phyloP scores from a whole-genome alignment of 30 jellyfish, hydroid and myxozoan genomes.

The Turritopsis rubra region DNA sequence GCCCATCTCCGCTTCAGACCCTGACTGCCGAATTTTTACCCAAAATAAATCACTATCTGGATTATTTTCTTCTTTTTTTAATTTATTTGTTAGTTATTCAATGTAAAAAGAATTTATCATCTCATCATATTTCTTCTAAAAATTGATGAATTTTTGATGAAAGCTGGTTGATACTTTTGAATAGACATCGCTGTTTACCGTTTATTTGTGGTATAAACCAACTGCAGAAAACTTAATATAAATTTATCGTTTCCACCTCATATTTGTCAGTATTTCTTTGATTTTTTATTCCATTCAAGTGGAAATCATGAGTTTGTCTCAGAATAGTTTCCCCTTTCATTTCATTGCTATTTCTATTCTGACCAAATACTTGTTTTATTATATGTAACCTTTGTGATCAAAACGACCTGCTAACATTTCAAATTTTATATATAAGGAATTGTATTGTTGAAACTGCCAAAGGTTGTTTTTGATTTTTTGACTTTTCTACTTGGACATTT shows the following conservation, averaged over 20 bases:
- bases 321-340: too few relatives aligned
- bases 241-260: background rate
- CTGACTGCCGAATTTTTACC: background rate
- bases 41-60: background rate
- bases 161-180: background rate
- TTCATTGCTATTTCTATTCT: too few relatives aligned
- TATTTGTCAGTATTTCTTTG: too few relatives aligned
- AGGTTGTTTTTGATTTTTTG: too few relatives aligned
- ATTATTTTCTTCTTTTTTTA: background rate
- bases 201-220: background rate
- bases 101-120: background rate
- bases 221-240: background rate
- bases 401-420: background rate
- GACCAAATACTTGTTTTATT: too few relatives aligned
- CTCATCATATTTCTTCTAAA: background rate
- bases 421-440: too few relatives aligned
- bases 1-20: background rate
- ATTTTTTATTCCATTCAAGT: background rate
- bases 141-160: background rate
- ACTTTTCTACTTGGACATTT: background rate
- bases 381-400: too few relatives aligned
- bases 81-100: background rate
- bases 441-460: too few relatives aligned
- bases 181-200: background rate
- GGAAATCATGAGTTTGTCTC: too few relatives aligned